Base-by-base conservation (phyloP, 1,140 invertebrate genomes). In the Leucophenga varia region DNA sequence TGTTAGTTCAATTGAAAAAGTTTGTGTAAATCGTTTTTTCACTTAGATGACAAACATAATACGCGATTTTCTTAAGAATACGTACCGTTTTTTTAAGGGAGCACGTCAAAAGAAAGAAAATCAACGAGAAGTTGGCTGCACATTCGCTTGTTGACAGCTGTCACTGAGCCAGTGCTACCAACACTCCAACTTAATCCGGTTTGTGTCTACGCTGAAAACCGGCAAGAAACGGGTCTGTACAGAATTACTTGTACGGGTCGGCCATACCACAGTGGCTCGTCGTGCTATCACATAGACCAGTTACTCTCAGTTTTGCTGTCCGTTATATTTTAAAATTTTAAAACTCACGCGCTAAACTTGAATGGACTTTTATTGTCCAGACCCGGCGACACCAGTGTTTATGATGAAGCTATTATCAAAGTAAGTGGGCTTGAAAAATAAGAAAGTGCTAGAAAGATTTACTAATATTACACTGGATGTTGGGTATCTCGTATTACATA, bases 351-450 rank as follows among this genome's bases (percentile, higher is more conserved):
- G n/a, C n/a, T n/a, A n/a, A n/a, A n/a, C n/a, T n/a, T n/a, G n/a
- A n/a, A n/a, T n/a, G n/a, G n/a, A n/a, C n/a, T n/a, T n/a, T n/a
- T n/a, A n/a, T n/a, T n/a, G 90, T 61, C 84, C 87, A 43, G 89
- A 73, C 30, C 80, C 86, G 32, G 80, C 79, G 35, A 97, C 93
- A 40, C 90, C 92, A 20, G 81, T 80, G 47, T 86, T 87, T 68
- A 81, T 96, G 71, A 86, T 93, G 78, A 86, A 93, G 75, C 81
- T 90, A 3, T 79, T 97, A 54, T 86, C 90, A 57, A 84, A 87
- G 92, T 95, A 82, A 87, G 86, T 83, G 76, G 12, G 12, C 8
- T 35, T 31, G 5, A 38, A 21, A 14, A 12, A 14, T 3, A 25
- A n/a, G 17, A 22, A 16, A 22, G 32, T 47, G 6, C 2, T 5